Conservation (phyloP, 2,113 vertebrate species). For the Bettongia penicillata region DNA sequence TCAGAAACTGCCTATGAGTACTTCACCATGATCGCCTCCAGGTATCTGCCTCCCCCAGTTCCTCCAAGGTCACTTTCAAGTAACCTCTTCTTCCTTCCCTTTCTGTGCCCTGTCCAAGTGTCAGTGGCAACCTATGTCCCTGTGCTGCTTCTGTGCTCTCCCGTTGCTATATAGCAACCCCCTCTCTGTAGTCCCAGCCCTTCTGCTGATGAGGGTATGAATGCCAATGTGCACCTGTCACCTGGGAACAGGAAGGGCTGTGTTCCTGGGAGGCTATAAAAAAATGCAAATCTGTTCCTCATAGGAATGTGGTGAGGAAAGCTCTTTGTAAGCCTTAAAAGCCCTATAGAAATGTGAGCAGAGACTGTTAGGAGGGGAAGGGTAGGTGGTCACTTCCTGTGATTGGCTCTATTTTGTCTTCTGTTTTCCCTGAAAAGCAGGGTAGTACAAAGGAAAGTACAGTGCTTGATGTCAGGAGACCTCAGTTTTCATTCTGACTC, state of each 20-base stretch:
- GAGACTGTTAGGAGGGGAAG: not conserved
- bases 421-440: not conserved
- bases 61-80: no score
- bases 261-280: not conserved
- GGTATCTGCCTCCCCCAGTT: constrained; percentile 67
- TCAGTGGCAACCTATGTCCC: not conserved
- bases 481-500: not conserved
- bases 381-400: not conserved
- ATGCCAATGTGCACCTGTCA: not conserved
- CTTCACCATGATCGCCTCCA: constrained; percentile 86
- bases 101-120: not conserved
- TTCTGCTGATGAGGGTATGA: rapidly evolving
- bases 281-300: not conserved
- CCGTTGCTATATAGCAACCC: not conserved
- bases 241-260: not conserved
- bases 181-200: not conserved
- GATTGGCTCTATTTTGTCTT: not conserved
- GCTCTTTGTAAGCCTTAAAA: not conserved
- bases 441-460: no score
- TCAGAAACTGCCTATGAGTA: constrained; percentile 80
- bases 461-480: not conserved
- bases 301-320: not conserved
- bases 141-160: not conserved
- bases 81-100: not conserved
- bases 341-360: not conserved